Base-by-base conservation (phyloP, 2,797 vertebrate genomes). In the Gouania willdenowi region DNA sequence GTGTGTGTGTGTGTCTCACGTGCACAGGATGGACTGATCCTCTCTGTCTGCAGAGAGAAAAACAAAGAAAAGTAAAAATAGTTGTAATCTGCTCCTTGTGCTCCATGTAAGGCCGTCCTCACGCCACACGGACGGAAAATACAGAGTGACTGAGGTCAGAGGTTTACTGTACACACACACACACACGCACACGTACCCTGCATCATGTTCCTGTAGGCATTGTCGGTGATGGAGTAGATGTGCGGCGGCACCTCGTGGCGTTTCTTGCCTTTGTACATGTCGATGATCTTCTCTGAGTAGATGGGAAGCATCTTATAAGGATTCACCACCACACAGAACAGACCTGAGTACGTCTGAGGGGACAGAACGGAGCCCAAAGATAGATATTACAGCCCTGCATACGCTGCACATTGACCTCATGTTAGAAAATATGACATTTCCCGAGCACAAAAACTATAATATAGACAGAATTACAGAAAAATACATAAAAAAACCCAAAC, bases 241-340 rank as follows among this genome's bases (percentile, higher is more conserved):
- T 98, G 96, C 0, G 96, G 96, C 0, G 95, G 96, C 80, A 97
- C 95, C 82, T 98, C 96, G 0, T 98, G 94, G 9, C 95, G 89
- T 66, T 98, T 98, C 88, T 98, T 98, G 52, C 95, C 96, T 78
- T 97, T 98, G 81, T 98, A 98, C 92, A 98, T 98, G 22, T 98
- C 93, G 0, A 98, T 92, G 21, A 98, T 94, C 87, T 97, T 96
- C 66, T 97, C 93, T 0, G 94, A 94, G 63, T 98, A 98, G 84
- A 98, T 98, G 41, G 95, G 96, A 64, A 98, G 84, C 63, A 94
- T 90, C 82, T 97, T 98, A 80, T 98, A 98, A 2, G 95, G 96
- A 54, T 98, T 98, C 41, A 98, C 76, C 63, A 98, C 95, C 25
- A 98, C 94, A 0, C 95, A 98, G 88, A 98, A 98, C 53, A 98